These are phyloP conservation scores for Myathropa florea DNA, from an alignment of 2,888 invertebrate genomes.

Conservation along the genomic window DNA sequence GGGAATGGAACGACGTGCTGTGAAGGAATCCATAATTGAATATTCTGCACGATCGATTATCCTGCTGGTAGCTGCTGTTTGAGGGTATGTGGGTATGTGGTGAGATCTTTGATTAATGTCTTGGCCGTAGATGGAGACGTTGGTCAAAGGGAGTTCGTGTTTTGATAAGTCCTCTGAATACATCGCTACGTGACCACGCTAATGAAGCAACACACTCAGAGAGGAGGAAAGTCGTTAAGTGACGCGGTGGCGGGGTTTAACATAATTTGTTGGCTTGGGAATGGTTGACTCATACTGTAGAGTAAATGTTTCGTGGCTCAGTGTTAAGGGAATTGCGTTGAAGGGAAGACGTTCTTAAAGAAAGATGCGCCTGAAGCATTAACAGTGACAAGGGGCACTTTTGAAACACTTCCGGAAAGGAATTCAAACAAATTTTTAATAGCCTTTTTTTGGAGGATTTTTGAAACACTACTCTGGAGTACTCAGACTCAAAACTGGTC, in stretches of 20 bases:
- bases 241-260: neutral
- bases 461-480: no score
- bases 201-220: neutral
- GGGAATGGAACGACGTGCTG: neutral
- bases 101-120: neutral
- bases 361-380: no score
- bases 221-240: neutral
- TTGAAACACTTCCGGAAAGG: no score
- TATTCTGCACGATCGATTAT: constrained; percentile 45
- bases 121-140: neutral
- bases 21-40: constrained; percentile 38
- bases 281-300: neutral
- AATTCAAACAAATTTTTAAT: no score
- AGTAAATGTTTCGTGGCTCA: no score
- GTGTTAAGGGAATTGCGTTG: no score
- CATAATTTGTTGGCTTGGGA: neutral
- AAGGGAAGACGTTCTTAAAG: no score
- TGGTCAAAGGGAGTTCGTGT: neutral
- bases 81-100: neutral
- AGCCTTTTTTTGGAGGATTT: no score
- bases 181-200: neutral
- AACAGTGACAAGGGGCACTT: no score
- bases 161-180: neutral
- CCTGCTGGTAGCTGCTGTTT: constrained; percentile 17
- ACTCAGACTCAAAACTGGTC: no score